Evolutionary conservation across 2,888 invertebrate species (phyloP).

Genomic region (Cryptocephalus primarius): DNA sequence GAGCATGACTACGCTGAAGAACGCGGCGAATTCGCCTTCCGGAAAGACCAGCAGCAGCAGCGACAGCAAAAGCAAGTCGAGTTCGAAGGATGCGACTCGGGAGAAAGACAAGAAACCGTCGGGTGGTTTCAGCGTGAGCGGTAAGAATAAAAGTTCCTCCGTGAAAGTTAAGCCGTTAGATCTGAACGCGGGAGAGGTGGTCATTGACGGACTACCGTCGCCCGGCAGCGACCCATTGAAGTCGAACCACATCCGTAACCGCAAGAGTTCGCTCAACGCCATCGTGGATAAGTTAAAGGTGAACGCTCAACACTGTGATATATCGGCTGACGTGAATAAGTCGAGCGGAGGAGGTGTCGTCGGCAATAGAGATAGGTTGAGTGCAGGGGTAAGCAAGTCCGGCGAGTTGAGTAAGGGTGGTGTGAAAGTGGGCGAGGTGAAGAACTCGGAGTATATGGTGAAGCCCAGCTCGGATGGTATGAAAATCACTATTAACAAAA

Average conservation of each 20-base stretch:
- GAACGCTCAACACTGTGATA: conserved; percentile 60
- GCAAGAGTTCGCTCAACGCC: conserved; percentile 68
- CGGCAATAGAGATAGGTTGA: conserved; percentile 22
- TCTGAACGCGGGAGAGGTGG: conserved; percentile 29
- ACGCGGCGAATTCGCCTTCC: conserved; percentile 63
- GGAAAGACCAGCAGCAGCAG: conserved; percentile 44
- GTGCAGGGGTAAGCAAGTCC: conserved; percentile 12
- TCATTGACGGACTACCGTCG: conserved; percentile 36
- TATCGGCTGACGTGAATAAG: conserved; percentile 40
- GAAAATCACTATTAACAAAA: conserved; percentile 86
- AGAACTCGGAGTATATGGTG: conserved; percentile 79
- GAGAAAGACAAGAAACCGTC: conserved; percentile 25
- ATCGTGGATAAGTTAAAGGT: conserved; percentile 75
- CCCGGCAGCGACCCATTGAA: conserved; percentile 49
- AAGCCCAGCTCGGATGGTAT: conserved; percentile 82
- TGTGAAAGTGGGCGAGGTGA: conserved; percentile 40
- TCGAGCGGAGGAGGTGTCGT: neutral
- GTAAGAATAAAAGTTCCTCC: conserved; percentile 40
- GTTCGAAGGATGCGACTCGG: conserved; percentile 31
- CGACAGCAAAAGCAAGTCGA: conserved; percentile 39
- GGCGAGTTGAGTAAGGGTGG: conserved; percentile 28
- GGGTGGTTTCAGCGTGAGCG: conserved; percentile 16
- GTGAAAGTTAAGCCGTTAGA: conserved; percentile 60
- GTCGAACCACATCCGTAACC: conserved; percentile 51
- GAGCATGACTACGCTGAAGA: conserved; percentile 79